These are phyloP conservation scores for Podarcis muralis DNA, from an alignment of 2,113 vertebrate genomes.

Conservation along the genomic window DNA sequence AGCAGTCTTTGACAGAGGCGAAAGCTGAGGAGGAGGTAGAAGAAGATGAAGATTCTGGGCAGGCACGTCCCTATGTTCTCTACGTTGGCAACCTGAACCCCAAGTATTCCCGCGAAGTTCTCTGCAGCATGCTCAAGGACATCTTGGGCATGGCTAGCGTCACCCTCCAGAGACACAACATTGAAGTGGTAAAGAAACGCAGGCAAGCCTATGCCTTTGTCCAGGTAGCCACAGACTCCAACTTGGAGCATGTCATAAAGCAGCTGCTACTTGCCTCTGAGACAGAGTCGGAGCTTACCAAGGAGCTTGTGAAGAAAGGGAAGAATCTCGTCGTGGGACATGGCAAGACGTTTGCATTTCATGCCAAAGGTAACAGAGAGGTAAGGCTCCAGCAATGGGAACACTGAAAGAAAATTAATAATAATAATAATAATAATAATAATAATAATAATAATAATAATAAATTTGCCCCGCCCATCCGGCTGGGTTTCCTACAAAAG, in stretches of 20 bases:
- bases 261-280: constrained; percentile 52
- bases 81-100: constrained; percentile 65
- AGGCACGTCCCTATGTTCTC: background rate
- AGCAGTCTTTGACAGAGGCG: background rate
- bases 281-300: constrained; percentile 28
- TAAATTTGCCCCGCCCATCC: no score
- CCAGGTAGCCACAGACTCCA: constrained; percentile 1
- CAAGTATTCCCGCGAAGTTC: constrained; percentile 44
- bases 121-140: constrained; percentile 59
- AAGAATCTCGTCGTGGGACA: constrained; percentile 41
- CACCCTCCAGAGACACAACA: constrained; percentile 16
- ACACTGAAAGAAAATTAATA: background rate
- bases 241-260: background rate
- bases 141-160: constrained; percentile 41
- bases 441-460: background rate
- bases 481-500: no score
- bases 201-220: constrained; percentile 16
- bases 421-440: no score
- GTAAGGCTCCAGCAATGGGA: background rate
- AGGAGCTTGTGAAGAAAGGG: constrained; percentile 50
- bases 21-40: background rate
- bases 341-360: background rate
- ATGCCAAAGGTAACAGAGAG: background rate
- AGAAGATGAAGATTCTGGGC: background rate
- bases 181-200: constrained; percentile 7